Evolutionary conservation across 2,888 invertebrate genomes (phyloP).

Genomic region (Cheilosia grossa): DNA sequence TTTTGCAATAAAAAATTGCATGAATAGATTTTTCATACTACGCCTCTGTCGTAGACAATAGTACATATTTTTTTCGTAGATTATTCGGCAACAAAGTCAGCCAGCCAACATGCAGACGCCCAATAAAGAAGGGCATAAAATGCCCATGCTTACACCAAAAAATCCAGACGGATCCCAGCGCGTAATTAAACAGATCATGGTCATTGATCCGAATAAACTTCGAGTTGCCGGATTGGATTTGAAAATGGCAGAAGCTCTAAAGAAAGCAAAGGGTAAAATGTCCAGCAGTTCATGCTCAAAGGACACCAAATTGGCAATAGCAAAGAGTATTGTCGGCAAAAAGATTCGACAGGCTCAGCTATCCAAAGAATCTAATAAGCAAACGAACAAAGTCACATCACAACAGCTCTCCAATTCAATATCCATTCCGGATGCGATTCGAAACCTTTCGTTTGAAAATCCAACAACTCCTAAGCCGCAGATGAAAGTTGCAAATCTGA

Average conservation of each 20-base stretch:
- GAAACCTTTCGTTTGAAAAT: background rate
- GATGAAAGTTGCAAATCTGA: conserved; percentile 11
- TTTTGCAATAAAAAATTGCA: background rate
- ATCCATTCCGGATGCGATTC: background rate
- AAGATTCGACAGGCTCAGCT: conserved; percentile 38
- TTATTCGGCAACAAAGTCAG: background rate
- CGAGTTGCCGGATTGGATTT: conserved; percentile 79
- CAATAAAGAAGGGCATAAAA: conserved; percentile 7
- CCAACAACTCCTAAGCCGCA: background rate
- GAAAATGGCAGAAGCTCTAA: conserved; percentile 80
- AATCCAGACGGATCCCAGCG: conserved; percentile 75
- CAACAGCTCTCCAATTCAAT: background rate
- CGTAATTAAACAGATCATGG: conserved; percentile 79
- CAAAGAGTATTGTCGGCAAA: conserved; percentile 45
- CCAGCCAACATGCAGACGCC: conserved; percentile 37
- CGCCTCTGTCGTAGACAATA: background rate
- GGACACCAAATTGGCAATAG: conserved; percentile 40
- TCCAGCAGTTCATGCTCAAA: conserved; percentile 17
- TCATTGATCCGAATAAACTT: conserved; percentile 80
- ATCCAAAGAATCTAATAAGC: background rate
- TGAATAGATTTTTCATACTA: background rate
- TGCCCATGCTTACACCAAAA: conserved; percentile 60
- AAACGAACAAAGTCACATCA: background rate
- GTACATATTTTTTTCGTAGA: background rate
- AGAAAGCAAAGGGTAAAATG: conserved; percentile 69